These are phyloP conservation scores for Chiloscyllium plagiosum DNA, from an alignment of 2,113 vertebrate genomes.

Conservation along the genomic window DNA sequence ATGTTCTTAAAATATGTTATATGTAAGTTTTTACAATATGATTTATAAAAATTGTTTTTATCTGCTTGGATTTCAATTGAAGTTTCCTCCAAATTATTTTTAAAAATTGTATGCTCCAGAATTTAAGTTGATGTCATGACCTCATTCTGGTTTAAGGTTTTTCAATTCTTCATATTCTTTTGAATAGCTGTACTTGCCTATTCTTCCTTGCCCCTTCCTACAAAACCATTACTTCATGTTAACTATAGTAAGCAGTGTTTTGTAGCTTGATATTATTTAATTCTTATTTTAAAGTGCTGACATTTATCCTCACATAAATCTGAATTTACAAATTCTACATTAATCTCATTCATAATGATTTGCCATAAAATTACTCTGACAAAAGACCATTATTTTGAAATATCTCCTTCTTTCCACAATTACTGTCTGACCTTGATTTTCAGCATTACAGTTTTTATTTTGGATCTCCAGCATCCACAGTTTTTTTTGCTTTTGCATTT, in stretches of 20 bases:
- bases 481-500: too few species aligned
- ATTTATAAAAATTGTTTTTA: neutral
- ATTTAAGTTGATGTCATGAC: neutral
- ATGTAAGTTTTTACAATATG: neutral
- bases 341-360: neutral
- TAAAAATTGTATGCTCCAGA: neutral
- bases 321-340: neutral
- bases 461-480: too few species aligned
- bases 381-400: too few species aligned
- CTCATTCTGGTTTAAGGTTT: neutral
- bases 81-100: neutral
- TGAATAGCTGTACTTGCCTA: neutral
- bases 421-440: too few species aligned
- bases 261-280: neutral
- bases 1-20: neutral
- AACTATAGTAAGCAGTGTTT: neutral
- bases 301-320: neutral
- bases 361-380: neutral
- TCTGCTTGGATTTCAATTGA: neutral
- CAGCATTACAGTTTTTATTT: too few species aligned
- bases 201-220: neutral
- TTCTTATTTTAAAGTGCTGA: neutral
- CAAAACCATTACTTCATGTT: neutral
- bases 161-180: neutral
- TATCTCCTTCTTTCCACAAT: too few species aligned